Evolutionary conservation across 1,140 invertebrate genomes (phyloP).

Genomic region (Ylistrum balloti): DNA sequence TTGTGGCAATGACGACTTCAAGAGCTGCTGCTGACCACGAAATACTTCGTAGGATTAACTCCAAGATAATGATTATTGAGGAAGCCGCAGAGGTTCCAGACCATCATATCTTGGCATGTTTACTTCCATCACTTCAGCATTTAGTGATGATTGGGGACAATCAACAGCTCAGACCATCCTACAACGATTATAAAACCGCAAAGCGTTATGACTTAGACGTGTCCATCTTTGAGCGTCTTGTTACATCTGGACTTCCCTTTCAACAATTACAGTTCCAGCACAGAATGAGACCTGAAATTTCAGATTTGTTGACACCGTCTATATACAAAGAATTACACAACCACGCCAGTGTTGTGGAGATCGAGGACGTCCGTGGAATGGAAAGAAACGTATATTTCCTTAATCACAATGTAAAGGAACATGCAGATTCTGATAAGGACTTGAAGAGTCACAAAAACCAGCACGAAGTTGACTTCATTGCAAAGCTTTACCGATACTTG

Average conservation of each 20-base stretch:
- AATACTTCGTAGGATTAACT: constrained; percentile 62
- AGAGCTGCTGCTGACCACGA: constrained; percentile 70
- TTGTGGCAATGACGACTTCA: constrained; percentile 80
- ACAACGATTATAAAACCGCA: constrained; percentile 77
- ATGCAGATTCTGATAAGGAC: constrained; percentile 46
- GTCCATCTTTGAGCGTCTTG: constrained; percentile 81
- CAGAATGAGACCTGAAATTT: constrained; percentile 76
- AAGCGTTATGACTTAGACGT: constrained; percentile 78
- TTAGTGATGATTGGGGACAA: constrained; percentile 92
- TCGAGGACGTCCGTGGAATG: constrained; percentile 47
- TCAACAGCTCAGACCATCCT: constrained; percentile 82
- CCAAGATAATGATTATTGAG: constrained; percentile 77
- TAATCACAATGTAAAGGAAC: constrained; percentile 45
- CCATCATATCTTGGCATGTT: constrained; percentile 73
- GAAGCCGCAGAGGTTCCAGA: constrained; percentile 79
- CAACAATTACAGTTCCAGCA: constrained; percentile 72
- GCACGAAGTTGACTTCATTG: constrained; percentile 74
- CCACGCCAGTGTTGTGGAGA: constrained; percentile 49
- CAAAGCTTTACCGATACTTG: constrained; percentile 73
- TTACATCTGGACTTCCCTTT: constrained; percentile 76
- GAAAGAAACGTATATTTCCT: constrained; percentile 49
- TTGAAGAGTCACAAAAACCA: constrained; percentile 79
- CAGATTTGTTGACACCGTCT: constrained; percentile 70
- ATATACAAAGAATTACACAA: constrained; percentile 52
- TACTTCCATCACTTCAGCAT: constrained; percentile 89